phyloP scores from a whole-genome alignment of 2,888 invertebrate genomes.

The Margaritifera margaritifera region DNA sequence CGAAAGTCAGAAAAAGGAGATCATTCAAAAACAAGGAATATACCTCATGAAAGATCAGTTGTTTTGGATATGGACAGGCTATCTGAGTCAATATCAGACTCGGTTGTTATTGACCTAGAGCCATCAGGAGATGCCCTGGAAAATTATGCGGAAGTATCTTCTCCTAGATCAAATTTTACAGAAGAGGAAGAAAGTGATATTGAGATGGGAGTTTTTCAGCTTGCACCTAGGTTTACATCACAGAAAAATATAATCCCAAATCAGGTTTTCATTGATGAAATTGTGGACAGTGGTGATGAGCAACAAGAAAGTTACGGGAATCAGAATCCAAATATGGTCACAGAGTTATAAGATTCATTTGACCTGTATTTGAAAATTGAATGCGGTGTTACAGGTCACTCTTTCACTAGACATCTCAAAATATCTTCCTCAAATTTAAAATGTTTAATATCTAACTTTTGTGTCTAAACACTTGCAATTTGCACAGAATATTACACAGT shows the following conservation, averaged over 20 bases:
- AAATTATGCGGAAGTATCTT: slow-evolving; percentile 23
- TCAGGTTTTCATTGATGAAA: slow-evolving; percentile 49
- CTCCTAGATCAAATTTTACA: slow-evolving; percentile 19
- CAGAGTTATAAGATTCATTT: too few relatives aligned
- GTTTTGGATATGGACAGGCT: slow-evolving; percentile 33
- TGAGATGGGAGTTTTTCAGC: slow-evolving; percentile 19
- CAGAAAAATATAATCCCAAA: slow-evolving; percentile 39
- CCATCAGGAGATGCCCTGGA: slow-evolving; percentile 26
- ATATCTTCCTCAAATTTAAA: too few relatives aligned
- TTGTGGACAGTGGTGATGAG: slow-evolving; percentile 38
- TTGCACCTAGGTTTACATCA: slow-evolving; percentile 27
- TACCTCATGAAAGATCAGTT: slow-evolving; percentile 6
- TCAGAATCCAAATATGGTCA: too few relatives aligned
- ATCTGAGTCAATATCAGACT: slow-evolving; percentile 20
- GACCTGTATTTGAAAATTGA: too few relatives aligned
- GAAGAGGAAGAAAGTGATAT: slow-evolving; percentile 17
- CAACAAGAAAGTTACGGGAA: too few relatives aligned
- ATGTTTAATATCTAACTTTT: too few relatives aligned
- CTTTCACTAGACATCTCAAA: too few relatives aligned
- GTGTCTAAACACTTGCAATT: too few relatives aligned
- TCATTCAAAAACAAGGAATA: background rate
- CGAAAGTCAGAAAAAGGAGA: background rate
- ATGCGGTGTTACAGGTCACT: too few relatives aligned
- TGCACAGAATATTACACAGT: too few relatives aligned
- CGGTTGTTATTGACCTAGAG: slow-evolving; percentile 41